Evolutionary conservation across 2,113 vertebrate genomes (phyloP).

Genomic region (Etia nguti): DNA sequence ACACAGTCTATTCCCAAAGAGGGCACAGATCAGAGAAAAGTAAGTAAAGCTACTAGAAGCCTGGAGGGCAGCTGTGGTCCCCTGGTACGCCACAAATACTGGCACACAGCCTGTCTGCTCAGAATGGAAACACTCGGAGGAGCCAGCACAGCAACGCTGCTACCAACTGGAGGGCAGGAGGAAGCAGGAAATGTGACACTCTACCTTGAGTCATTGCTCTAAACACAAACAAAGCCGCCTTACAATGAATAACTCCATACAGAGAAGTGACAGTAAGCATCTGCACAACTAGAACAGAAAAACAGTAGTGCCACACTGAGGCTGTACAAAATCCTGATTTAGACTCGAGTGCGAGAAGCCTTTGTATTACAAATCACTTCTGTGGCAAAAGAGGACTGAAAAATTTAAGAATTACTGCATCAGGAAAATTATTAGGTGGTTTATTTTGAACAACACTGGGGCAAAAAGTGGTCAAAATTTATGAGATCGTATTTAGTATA

Average conservation of each 20-base stretch:
- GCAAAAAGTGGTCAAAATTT: background rate
- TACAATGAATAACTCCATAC: background rate
- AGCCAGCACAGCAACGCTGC: background rate
- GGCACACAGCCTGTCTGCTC: slow-evolving; percentile 20
- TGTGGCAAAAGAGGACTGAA: background rate
- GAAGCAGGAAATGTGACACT: slow-evolving; percentile 10
- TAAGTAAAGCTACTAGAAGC: slow-evolving; percentile 66
- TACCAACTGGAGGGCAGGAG: background rate
- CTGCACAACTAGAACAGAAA: background rate
- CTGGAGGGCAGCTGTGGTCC: slow-evolving; percentile 52
- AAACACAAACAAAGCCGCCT: background rate
- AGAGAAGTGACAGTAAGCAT: background rate
- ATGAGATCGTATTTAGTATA: background rate
- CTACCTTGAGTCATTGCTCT: background rate
- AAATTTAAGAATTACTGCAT: background rate
- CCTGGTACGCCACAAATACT: slow-evolving; percentile 33
- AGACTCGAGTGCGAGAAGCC: background rate
- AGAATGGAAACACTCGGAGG: slow-evolving; percentile 4
- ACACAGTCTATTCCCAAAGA: slow-evolving; percentile 41
- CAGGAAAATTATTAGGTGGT: background rate
- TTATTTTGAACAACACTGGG: background rate
- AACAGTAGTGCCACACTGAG: background rate
- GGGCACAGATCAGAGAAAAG: slow-evolving; percentile 44
- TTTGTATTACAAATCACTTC: background rate
- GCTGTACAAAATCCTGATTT: background rate